phyloP scores from a whole-genome alignment of 2,797 vertebrate genomes.

The Vultur gryphus region DNA sequence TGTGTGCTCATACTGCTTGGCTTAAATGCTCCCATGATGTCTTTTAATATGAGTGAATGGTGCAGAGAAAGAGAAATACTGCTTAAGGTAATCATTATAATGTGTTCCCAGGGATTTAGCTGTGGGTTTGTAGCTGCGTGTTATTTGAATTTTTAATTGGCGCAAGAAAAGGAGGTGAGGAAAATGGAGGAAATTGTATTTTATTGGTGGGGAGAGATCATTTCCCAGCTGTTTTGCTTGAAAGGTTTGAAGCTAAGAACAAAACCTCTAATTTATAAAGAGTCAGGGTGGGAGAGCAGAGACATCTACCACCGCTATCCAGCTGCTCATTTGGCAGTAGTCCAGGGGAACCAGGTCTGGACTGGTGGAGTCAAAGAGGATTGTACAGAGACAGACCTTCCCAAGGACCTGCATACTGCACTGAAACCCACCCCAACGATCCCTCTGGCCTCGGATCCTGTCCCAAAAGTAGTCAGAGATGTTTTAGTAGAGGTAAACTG shows the following conservation, averaged over 20 bases:
- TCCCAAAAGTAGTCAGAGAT: not conserved
- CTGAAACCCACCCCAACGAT: too few species aligned
- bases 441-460: not conserved
- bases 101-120: not conserved
- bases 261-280: not conserved
- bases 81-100: conserved; percentile 16
- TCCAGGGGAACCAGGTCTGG: not conserved
- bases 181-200: not conserved
- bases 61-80: not conserved
- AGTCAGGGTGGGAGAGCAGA: not conserved
- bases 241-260: not conserved
- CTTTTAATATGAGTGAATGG: conserved; percentile 21
- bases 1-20: not conserved
- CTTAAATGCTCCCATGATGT: conserved; percentile 28
- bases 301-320: not conserved
- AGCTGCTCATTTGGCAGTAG: not conserved
- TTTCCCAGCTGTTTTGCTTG: conserved; percentile 5
- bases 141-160: not conserved
- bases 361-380: not conserved
- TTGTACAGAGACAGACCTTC: not conserved
- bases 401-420: too few species aligned
- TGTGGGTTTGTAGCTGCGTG: not conserved
- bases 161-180: not conserved
- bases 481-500: not conserved
- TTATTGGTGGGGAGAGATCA: not conserved